Percentiles rank a stretch among this genome's conserved stretches.
These are phyloP conservation scores for Hyperoplus lanceolatus DNA, from an alignment of 2,797 vertebrate species.

Conservation along the genomic window DNA sequence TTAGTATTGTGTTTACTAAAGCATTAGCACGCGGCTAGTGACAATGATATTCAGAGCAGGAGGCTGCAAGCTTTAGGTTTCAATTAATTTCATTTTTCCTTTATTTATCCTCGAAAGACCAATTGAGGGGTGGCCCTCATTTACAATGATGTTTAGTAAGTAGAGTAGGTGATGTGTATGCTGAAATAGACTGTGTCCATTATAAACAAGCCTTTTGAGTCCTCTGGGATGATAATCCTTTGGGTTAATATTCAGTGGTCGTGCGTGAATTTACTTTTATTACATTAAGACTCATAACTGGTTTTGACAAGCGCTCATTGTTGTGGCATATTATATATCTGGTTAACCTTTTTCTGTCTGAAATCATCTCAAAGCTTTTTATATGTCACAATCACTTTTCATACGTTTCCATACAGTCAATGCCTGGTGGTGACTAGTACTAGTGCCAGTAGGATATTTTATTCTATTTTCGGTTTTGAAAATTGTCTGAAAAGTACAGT, in stretches of 20 bases:
- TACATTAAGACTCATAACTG: neutral
- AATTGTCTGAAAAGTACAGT: neutral
- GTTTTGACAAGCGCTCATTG: neutral
- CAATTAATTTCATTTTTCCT: too few relatives aligned
- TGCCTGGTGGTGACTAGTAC: neutral
- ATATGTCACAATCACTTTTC: neutral
- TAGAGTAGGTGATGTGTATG: neutral
- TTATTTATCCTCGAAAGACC: too few relatives aligned
- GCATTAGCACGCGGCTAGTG: conserved; percentile 44
- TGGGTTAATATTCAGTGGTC: neutral
- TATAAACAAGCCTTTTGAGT: conserved; percentile 1
- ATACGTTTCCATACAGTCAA: neutral
- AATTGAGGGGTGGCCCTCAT: too few relatives aligned
- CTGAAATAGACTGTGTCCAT: conserved; percentile 7
- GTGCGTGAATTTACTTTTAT: conserved; percentile 5
- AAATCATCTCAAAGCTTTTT: neutral
- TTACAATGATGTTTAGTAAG: too few relatives aligned
- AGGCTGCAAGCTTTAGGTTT: conserved; percentile 21
- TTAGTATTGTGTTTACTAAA: conserved; percentile 71
- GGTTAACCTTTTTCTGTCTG: neutral
- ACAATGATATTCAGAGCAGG: conserved; percentile 54
- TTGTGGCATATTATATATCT: neutral
- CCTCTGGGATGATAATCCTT: neutral
- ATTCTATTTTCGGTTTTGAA: too few relatives aligned
- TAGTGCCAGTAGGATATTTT: neutral